Base-by-base conservation (phyloP, 2,797 vertebrate genomes). In the Eupleurogrammus muticus region DNA sequence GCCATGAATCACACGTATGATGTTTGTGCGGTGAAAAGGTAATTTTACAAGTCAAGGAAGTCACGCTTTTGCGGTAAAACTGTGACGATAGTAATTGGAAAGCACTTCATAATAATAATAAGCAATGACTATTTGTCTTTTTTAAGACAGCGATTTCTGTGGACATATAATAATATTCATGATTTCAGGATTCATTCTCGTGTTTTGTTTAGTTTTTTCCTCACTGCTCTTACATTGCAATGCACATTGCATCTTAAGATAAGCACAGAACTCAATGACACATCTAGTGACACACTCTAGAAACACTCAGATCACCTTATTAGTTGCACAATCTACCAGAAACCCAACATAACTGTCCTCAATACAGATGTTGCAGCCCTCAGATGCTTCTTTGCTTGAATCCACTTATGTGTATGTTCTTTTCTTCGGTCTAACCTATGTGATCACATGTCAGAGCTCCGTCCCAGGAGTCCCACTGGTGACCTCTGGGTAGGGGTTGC, bases 111-210 rank as follows among this genome's bases (percentile, higher is more conserved):
- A n/a, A n/a, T n/a, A n/a, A n/a, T n/a, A n/a, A n/a, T n/a, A n/a
- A n/a, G n/a, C n/a, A n/a, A n/a, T n/a, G 23, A 35, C 38, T 23
- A 52, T 23, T 48, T 53, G 38, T 69, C 10, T 36, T 53, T 11
- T 68, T 67, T n/a, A n/a, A n/a, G n/a, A n/a, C n/a, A n/a, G n/a
- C n/a, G 23, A 34, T 62, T 65, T 73, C 53, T 40, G 50, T 11
- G 12, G 57, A 75, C 51, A 57, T 50, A 34, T 38, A 23, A 48
- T 64, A 57, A n/a, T n/a, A n/a, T 38, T 51, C 10, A 61, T 68
- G 19, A n/a, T 60, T 20, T 46, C 48, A n/a, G 17, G 72, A 51
- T 58, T 7, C 36, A 52, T 63, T 71, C 6, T 53, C 21, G 62
- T 74, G 17, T 68, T 79, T 64, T 70, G 20, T 55, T 44, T 49